Evolutionary conservation across 2,888 invertebrate genomes (phyloP).

Genomic region (Phlogophora meticulosa): DNA sequence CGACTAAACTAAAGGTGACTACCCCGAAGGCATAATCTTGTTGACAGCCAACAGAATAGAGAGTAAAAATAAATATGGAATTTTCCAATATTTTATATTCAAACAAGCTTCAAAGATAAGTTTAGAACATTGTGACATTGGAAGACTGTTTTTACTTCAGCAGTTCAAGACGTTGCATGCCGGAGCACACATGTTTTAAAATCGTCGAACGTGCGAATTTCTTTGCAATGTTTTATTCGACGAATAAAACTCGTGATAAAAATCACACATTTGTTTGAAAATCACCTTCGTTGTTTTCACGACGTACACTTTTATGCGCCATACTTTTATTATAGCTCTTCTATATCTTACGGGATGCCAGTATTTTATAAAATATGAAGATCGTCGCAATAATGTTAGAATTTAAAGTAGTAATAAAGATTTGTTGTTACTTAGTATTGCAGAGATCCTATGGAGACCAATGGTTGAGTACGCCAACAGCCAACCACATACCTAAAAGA

Average conservation of each 20-base stretch:
- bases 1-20: too few species aligned
- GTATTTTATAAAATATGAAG: neutral
- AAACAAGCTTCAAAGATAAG: neutral
- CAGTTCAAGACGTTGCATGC: neutral
- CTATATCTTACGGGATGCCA: neutral
- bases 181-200: slow-evolving; percentile 8
- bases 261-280: slow-evolving; percentile 42
- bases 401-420: neutral
- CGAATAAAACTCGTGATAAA: slow-evolving; percentile 44
- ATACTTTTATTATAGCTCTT: slow-evolving; percentile 21
- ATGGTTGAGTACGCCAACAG: too few species aligned
- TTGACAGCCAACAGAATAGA: too few species aligned
- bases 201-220: slow-evolving; percentile 4
- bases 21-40: too few species aligned
- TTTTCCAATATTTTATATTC: neutral
- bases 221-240: slow-evolving; percentile 34
- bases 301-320: slow-evolving; percentile 30
- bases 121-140: neutral
- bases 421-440: too few species aligned
- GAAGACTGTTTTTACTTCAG: neutral
- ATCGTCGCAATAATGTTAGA: neutral
- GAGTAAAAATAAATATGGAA: too few species aligned
- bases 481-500: too few species aligned
- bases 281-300: slow-evolving; percentile 31
- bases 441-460: too few species aligned